Conservation (phyloP, 2,113 vertebrate genomes). For the Esox niger region DNA sequence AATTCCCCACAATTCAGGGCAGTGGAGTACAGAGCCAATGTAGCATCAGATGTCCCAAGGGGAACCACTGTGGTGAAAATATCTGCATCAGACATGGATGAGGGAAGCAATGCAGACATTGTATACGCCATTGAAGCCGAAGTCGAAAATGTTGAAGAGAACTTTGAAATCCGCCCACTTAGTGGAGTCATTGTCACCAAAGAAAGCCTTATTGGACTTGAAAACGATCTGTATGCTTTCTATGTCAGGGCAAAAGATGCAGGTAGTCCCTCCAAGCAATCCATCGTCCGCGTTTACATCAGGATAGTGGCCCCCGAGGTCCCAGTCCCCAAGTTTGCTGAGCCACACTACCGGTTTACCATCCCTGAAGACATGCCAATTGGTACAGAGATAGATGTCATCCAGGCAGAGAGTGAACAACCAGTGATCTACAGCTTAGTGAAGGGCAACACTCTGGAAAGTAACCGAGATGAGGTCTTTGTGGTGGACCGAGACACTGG, state of each 20-base stretch:
- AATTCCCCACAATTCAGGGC: conserved; percentile 91
- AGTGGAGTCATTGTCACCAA: conserved; percentile 87
- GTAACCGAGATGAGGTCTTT: conserved; percentile 89
- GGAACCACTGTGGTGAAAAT: conserved; percentile 86
- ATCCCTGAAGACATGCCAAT: conserved; percentile 86
- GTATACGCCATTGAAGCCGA: conserved; percentile 86
- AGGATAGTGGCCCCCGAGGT: conserved; percentile 85
- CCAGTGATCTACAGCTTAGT: conserved; percentile 79
- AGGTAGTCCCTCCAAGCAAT: conserved; percentile 81
- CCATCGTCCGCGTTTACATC: conserved; percentile 85
- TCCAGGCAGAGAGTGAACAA: conserved; percentile 79
- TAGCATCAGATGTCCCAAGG: conserved; percentile 79
- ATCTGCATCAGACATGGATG: conserved; percentile 89
- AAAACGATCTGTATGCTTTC: conserved; percentile 88
- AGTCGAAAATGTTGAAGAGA: conserved; percentile 86
- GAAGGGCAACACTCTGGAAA: conserved; percentile 88
- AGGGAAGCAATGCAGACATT: conserved; percentile 94
- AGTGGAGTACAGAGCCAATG: conserved; percentile 83
- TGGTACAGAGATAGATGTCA: conserved; percentile 87
- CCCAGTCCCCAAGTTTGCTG: conserved; percentile 83
- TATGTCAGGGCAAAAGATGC: conserved; percentile 88
- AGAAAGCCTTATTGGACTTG: conserved; percentile 94
- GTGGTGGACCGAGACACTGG: conserved; percentile 86
- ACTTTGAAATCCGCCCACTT: conserved; percentile 87
- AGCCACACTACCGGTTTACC: conserved; percentile 86